A percentile compares a stretch with the other conserved stretches of the same genome.
Conservation (phyloP, 2,888 invertebrate species). For the Xestia c-nigrum region DNA sequence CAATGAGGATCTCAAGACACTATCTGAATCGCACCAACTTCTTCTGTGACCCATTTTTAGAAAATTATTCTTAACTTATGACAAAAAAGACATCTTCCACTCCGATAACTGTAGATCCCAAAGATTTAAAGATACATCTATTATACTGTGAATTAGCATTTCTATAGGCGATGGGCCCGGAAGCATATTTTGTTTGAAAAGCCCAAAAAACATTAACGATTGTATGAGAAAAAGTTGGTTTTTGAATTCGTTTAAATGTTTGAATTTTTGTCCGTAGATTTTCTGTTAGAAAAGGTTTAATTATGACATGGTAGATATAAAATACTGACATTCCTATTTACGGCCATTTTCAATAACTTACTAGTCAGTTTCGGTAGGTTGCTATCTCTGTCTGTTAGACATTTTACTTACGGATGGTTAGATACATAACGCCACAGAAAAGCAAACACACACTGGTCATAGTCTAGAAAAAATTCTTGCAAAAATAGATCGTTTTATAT, state of each 20-base stretch:
- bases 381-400: too few relatives aligned
- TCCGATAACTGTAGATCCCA: conserved; percentile 1
- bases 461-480: too few relatives aligned
- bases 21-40: too few relatives aligned
- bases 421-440: too few relatives aligned
- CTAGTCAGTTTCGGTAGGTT: too few relatives aligned
- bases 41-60: background rate
- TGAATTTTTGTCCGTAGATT: background rate
- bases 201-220: background rate
- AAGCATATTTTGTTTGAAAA: conserved; percentile 7
- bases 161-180: background rate
- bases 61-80: conserved; percentile 5
- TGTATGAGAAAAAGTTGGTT: background rate
- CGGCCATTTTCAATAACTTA: too few relatives aligned
- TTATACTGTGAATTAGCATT: background rate
- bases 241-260: background rate
- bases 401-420: too few relatives aligned
- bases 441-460: too few relatives aligned
- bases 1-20: too few relatives aligned
- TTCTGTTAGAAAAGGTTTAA: background rate
- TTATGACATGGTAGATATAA: background rate
- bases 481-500: too few relatives aligned
- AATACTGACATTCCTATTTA: too few relatives aligned
- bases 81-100: background rate
- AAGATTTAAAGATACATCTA: conserved; percentile 3